These are phyloP conservation scores for Papilio demoleus DNA, from an alignment of 2,888 invertebrate genomes.

Conservation along the genomic window DNA sequence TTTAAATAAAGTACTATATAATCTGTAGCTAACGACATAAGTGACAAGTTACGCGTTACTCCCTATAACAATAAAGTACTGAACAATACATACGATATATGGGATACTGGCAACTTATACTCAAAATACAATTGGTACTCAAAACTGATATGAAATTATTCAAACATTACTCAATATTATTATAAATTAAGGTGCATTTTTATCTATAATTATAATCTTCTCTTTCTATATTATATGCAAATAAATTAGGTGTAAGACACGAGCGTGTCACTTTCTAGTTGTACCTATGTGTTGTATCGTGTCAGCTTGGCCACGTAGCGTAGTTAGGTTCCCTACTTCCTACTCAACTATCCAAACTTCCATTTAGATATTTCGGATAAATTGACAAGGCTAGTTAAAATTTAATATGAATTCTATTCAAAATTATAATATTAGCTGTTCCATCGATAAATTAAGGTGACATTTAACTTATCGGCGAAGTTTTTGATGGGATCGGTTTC, in stretches of 20 bases:
- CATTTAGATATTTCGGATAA: slow-evolving; percentile 73
- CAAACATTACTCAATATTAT: slow-evolving; percentile 53
- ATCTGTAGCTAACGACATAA: slow-evolving; percentile 72
- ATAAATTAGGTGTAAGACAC: slow-evolving; percentile 73
- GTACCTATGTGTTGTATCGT: slow-evolving; percentile 77
- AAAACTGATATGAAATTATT: slow-evolving; percentile 58
- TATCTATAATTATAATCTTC: slow-evolving; percentile 78
- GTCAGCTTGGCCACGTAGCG: slow-evolving; percentile 77
- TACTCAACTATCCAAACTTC: slow-evolving; percentile 76
- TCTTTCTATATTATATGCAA: slow-evolving; percentile 74
- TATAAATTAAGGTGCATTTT: slow-evolving; percentile 76
- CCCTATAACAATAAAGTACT: slow-evolving; percentile 48
- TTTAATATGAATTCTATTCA: slow-evolving; percentile 61
- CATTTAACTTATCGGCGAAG: slow-evolving; percentile 42
- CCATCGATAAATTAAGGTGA: slow-evolving; percentile 45
- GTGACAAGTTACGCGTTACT: slow-evolving; percentile 60
- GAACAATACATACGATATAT: slow-evolving; percentile 34
- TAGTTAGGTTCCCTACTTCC: slow-evolving; percentile 79
- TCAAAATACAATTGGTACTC: slow-evolving; percentile 49
- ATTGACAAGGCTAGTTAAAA: slow-evolving; percentile 64
- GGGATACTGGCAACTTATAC: slow-evolving; percentile 36
- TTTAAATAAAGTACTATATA: slow-evolving; percentile 72
- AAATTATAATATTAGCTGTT: slow-evolving; percentile 58
- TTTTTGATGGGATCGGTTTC: slow-evolving; percentile 48
- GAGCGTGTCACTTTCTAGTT: slow-evolving; percentile 73